Percentiles rank a stretch among this genome's conserved stretches.
These are phyloP conservation scores for Anticlea derivata DNA, from an alignment of 2,888 invertebrate species.

Conservation along the genomic window DNA sequence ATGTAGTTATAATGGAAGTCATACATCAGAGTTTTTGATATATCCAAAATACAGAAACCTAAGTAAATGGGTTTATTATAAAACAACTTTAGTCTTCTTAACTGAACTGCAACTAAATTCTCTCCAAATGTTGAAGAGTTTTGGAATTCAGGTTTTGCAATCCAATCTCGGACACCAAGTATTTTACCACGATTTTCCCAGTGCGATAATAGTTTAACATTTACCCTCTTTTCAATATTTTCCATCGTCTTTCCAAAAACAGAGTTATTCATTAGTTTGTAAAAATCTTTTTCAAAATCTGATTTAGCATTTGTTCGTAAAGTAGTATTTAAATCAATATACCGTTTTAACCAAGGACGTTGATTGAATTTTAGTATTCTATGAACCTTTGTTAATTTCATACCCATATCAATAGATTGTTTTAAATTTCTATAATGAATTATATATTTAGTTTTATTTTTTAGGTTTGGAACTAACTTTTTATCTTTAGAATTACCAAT, in stretches of 20 bases:
- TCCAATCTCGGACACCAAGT: constrained; percentile 38
- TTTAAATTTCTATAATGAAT: too few species aligned
- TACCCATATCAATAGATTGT: constrained; percentile 36
- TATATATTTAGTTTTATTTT: constrained; percentile 33
- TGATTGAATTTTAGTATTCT: constrained; percentile 45
- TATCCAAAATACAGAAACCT: constrained; percentile 32
- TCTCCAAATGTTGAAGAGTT: constrained; percentile 34
- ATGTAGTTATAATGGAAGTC: constrained; percentile 35
- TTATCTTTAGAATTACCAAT: constrained; percentile 3
- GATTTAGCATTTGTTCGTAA: too few species aligned
- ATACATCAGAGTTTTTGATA: constrained; percentile 37
- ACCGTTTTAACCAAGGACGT: constrained; percentile 51
- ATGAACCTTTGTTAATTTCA: constrained; percentile 14
- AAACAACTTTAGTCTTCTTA: constrained; percentile 19
- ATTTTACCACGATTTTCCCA: constrained; percentile 44
- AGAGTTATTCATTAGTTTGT: constrained; percentile 58
- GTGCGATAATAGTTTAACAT: constrained; percentile 47
- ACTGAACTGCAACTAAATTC: constrained; percentile 23
- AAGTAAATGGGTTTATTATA: constrained; percentile 27
- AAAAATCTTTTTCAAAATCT: constrained; percentile 55
- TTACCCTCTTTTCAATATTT: constrained; percentile 46
- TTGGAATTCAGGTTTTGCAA: constrained; percentile 47
- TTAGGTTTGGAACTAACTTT: constrained; percentile 34
- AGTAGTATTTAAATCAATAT: constrained; percentile 58
- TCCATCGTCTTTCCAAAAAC: constrained; percentile 57